Conservation (phyloP, 1,140 invertebrate species). For the Drosophila arizonae region DNA sequence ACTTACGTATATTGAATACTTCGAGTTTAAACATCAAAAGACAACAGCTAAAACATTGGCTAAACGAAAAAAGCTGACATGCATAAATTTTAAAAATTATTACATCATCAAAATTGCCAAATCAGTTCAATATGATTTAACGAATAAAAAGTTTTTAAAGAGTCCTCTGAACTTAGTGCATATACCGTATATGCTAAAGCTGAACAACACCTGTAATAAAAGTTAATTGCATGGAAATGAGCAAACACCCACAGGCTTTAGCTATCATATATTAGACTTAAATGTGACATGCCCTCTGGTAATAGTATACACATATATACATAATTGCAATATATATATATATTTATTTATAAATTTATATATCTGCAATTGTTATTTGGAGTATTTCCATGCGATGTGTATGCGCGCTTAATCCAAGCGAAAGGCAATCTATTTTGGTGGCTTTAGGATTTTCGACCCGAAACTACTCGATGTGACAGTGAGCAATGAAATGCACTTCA, state of each 20-base stretch:
- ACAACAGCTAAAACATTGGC: too few relatives aligned
- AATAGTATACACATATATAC: conserved; percentile 52
- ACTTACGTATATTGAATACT: too few relatives aligned
- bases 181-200: not conserved
- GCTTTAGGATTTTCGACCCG: conserved; percentile 10
- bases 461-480: conserved; percentile 57
- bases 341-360: conserved; percentile 16
- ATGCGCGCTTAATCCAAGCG: conserved; percentile 63
- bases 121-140: too few relatives aligned
- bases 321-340: conserved; percentile 26
- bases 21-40: too few relatives aligned
- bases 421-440: conserved; percentile 62
- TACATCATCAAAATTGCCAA: too few relatives aligned
- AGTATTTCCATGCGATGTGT: conserved; percentile 58
- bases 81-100: too few relatives aligned
- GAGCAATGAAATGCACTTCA: conserved; percentile 78
- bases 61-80: too few relatives aligned
- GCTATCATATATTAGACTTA: not conserved
- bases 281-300: conserved; percentile 19
- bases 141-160: too few relatives aligned
- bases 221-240: not conserved
- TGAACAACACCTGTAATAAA: not conserved
- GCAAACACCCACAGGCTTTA: not conserved
- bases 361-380: conserved; percentile 21
- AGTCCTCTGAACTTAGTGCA: too few relatives aligned